A percentile compares a stretch with the other conserved stretches of the same genome.
phyloP scores from a whole-genome alignment of 2,888 invertebrate genomes.

The Cephus pulcher region DNA sequence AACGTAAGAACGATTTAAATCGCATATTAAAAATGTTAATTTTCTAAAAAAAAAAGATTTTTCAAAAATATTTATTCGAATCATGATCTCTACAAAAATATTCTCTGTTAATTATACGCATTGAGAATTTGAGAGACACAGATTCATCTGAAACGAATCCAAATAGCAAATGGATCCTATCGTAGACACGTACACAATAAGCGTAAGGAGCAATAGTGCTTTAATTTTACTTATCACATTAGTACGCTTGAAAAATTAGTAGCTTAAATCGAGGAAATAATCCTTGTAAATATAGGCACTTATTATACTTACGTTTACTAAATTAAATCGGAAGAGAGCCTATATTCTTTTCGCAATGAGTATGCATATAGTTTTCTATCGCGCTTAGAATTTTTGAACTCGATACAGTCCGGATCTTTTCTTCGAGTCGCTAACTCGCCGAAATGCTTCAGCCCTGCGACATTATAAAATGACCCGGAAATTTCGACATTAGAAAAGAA shows the following conservation, averaged over 20 bases:
- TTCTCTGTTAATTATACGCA: not conserved
- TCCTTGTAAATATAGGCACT: not conserved
- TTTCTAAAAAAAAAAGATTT: not conserved
- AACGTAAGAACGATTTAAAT: no score
- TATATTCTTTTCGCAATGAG: not conserved
- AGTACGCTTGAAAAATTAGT: not conserved
- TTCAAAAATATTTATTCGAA: not conserved
- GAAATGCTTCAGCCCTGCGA: not conserved
- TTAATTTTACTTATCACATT: not conserved
- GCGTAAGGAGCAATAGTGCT: not conserved
- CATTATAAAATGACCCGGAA: not conserved
- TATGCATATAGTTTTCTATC: not conserved
- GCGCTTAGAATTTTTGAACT: not conserved
- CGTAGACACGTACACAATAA: not conserved
- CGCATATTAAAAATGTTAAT: no score
- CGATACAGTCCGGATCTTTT: not conserved
- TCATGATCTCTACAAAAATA: not conserved
- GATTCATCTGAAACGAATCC: not conserved
- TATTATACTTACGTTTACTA: not conserved
- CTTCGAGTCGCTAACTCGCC: not conserved
- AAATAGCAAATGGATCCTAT: not conserved
- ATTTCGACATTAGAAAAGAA: slow-evolving; percentile 15
- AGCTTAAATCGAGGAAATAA: not conserved
- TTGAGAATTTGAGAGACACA: not conserved
- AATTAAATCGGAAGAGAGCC: not conserved